Base-by-base conservation (phyloP, 1,140 invertebrate species). In the Lethrus apterus region DNA sequence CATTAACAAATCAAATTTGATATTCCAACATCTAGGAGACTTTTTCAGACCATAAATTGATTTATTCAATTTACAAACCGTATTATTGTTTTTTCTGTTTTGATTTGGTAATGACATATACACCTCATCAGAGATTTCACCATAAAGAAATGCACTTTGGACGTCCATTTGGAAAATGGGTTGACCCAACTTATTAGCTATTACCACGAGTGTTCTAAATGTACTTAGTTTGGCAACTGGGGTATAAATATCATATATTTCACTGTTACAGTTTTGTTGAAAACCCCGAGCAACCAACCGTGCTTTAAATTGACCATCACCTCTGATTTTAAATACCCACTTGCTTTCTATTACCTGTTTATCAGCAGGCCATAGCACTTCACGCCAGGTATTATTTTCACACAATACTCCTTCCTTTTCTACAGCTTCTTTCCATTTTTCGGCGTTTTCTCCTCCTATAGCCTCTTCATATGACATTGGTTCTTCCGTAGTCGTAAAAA, bases 161-260 rank as follows among this genome's bases (percentile, higher is more conserved):
- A 70, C 61, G 56, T 71, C 70, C 41, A 68, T 54, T 50, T 70
- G 68, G 2, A 51, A 11, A 5, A 70, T 44, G 10, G 56, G 8
- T 13, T 49, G 42, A n/a, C 34, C 14, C 4, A 41, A 38, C 29
- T 43, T 33, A 34, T 34, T 44, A 14, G 31, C 42, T 4, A 57
- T 23, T 19, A 43, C 26, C 18, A 57, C 17, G 2, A 54, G 17
- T 23, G 52, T 20, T 36, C 52, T 33, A 23, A 57, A 46, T 14
- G 52, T 51, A 13, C 34, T 18, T 48, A 54, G 15, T 26, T 56
- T 55, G 4, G 48, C 51, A 3, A 58, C 56, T 38, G 54, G 56
- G 18, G 51, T 29, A 46, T 56, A 58, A 1, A 49, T 41, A 11
- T 58, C 48, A 7, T 46, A 42, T 14, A 35, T 45, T 7, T 50